Evolutionary conservation across 1,140 invertebrate genomes (phyloP), one percentile per base, ranked within the genome.

Genomic region (Ooceraea biroi): DNA sequence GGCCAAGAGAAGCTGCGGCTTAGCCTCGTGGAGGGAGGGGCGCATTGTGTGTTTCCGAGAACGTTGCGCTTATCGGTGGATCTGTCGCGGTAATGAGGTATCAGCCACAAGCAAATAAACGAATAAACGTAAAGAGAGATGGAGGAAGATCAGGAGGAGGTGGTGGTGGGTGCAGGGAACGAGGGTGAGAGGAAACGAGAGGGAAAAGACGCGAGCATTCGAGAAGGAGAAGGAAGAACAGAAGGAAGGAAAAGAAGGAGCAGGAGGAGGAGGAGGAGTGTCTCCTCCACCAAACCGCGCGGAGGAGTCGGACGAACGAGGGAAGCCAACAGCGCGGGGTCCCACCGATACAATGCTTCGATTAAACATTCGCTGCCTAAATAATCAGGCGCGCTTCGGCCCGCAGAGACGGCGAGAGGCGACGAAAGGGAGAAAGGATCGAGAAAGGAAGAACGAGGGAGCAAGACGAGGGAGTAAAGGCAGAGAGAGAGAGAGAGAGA

Each of bases 81-180:
- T 94, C 93, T 94, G 93, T 94, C 93, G 93, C 93, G 93, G 93
- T 94, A 94, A 94, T 94, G 93, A 94, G 93, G 93, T 94, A 94
- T 94, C 93, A 94, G 93, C 91, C 92, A 91, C 86, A 89, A 93
- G 89, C 91, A 94, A 94, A 94, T 94, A 94, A 94, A 94, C 90
- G 91, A 94, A 93, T 91, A 92, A 93, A 93, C 89, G 91, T 90
- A 89, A 89, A 90, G 91, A 90, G 91, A 88, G 68, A 69, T 78
- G 88, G 69, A 82, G 87, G 90, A 82, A 85, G 82, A 82, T 71
- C 69, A 71, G 74, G 57, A 68, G 78, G 73, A 58, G 85, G 58
- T 63, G 84, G 58, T 63, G 84, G 50, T 65, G 48, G 74, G 69
- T 46, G 71, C 61, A 48, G 69, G 57, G 69, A 66, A 52, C 22